phyloP scores from a whole-genome alignment of 2,888 invertebrate species.

The Eupsilia transversa region DNA sequence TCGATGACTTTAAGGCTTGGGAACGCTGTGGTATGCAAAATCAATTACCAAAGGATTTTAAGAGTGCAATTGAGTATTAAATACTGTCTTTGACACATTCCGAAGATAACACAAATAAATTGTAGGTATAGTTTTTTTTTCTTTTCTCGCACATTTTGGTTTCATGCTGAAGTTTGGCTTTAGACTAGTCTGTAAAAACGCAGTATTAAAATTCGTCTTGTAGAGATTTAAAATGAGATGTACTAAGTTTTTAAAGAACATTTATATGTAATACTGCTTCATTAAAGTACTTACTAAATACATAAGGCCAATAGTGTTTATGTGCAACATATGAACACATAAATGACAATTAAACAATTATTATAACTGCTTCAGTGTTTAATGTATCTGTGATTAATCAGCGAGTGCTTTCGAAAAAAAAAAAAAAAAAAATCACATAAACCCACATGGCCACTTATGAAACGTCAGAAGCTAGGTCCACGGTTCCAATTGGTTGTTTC shows the following conservation, averaged over 20 bases:
- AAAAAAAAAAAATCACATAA: too few species aligned
- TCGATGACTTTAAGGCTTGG: slow-evolving; percentile 89
- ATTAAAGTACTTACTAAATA: slow-evolving; percentile 28
- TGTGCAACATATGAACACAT: slow-evolving; percentile 22
- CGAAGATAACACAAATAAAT: slow-evolving; percentile 49
- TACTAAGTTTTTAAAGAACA: slow-evolving; percentile 45
- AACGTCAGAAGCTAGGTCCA: too few species aligned
- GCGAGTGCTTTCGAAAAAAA: too few species aligned
- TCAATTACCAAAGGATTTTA: slow-evolving; percentile 87
- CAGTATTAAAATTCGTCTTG: slow-evolving; percentile 58
- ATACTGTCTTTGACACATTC: slow-evolving; percentile 59
- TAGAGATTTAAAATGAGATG: slow-evolving; percentile 35
- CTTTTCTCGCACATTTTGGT: slow-evolving; percentile 70
- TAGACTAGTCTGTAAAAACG: slow-evolving; percentile 45
- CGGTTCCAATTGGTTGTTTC: too few species aligned
- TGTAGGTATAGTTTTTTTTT: slow-evolving; percentile 64
- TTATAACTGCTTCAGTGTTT: slow-evolving; percentile 55
- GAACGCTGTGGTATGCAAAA: slow-evolving; percentile 84
- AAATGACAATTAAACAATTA: neutral
- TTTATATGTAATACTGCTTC: slow-evolving; percentile 46
- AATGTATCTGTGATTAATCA: slow-evolving; percentile 71
- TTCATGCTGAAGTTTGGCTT: slow-evolving; percentile 61
- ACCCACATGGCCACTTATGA: too few species aligned
- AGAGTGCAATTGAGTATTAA: slow-evolving; percentile 87
- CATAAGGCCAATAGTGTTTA: slow-evolving; percentile 21